Conservation (phyloP, 2,797 vertebrate species). For the Sarcoramphus papa region DNA sequence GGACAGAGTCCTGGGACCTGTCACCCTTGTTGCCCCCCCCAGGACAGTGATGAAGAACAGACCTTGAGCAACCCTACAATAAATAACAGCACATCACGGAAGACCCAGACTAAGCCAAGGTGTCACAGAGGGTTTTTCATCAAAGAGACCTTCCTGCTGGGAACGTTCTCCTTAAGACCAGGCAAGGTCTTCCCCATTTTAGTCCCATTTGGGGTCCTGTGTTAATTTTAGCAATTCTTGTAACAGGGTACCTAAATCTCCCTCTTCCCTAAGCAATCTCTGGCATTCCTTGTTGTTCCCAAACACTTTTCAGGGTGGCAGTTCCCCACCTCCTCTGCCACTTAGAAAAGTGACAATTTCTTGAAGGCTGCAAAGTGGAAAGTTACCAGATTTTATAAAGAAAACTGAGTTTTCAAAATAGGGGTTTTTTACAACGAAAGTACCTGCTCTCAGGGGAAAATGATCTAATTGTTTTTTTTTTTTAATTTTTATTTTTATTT, state of each 20-base stretch:
- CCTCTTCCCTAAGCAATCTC: background rate
- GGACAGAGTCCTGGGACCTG: background rate
- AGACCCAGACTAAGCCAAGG: background rate
- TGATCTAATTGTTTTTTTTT: fast-evolving
- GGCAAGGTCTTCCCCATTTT: background rate
- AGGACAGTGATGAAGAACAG: background rate
- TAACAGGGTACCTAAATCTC: too few relatives aligned
- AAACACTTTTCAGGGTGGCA: background rate
- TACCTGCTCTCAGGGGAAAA: background rate
- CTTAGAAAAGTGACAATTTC: background rate
- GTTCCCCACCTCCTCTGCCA: fast-evolving
- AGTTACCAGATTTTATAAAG: background rate
- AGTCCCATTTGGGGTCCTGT: too few relatives aligned
- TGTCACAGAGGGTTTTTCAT: background rate
- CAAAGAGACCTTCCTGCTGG: background rate
- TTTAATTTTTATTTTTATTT: background rate
- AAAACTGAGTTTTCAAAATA: background rate
- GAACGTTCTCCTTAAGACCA: background rate
- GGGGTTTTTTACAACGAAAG: background rate
- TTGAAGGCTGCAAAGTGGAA: background rate
- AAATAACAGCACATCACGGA: background rate
- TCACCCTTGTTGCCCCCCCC: too few relatives aligned
- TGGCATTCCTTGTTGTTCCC: background rate
- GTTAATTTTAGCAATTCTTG: background rate
- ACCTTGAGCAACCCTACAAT: background rate